A percentile compares a stretch with the other conserved stretches of the same genome.
Evolutionary conservation across 2,113 vertebrate species (phyloP).

Genomic region (Tragelaphus scriptus): DNA sequence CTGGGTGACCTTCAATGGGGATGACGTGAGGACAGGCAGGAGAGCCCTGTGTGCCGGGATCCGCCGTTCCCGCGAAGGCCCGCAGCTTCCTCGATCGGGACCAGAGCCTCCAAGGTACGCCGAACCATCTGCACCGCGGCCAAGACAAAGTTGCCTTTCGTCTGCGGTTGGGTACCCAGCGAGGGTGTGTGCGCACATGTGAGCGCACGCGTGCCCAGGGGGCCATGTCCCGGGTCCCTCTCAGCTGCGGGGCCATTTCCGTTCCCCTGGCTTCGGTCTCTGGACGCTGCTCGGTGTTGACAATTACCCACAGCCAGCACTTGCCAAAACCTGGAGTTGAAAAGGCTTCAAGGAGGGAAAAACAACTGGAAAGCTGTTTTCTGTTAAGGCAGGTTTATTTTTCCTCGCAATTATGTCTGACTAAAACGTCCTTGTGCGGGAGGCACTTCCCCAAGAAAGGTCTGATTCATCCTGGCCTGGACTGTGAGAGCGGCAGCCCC

Average conservation of each 20-base stretch:
- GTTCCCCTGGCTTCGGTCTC: not conserved
- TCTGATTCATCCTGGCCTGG: slow-evolving; percentile 25
- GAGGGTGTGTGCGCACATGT: accelerated
- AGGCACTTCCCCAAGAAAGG: slow-evolving; percentile 35
- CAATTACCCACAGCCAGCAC: not conserved
- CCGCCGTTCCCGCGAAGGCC: accelerated
- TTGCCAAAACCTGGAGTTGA: slow-evolving; percentile 1
- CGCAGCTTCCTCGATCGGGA: accelerated
- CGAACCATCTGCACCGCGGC: accelerated
- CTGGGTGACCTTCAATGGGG: not conserved
- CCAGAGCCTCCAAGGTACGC: not conserved
- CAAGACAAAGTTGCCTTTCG: not conserved
- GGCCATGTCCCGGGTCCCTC: not conserved
- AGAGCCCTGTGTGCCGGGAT: accelerated
- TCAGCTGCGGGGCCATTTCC: not conserved
- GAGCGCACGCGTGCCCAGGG: not conserved
- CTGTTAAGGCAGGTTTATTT: slow-evolving; percentile 63
- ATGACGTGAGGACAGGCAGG: accelerated
- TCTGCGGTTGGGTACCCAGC: not conserved
- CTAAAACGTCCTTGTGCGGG: slow-evolving; percentile 20
- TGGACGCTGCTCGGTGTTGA: not conserved
- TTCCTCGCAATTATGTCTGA: slow-evolving; percentile 61
- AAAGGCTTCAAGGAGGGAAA: not conserved
- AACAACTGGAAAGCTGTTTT: slow-evolving; percentile 47
- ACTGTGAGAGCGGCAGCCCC: not conserved